Evolutionary conservation across 2,888 invertebrate genomes (phyloP).

Genomic region (Leucophenga maculata): DNA sequence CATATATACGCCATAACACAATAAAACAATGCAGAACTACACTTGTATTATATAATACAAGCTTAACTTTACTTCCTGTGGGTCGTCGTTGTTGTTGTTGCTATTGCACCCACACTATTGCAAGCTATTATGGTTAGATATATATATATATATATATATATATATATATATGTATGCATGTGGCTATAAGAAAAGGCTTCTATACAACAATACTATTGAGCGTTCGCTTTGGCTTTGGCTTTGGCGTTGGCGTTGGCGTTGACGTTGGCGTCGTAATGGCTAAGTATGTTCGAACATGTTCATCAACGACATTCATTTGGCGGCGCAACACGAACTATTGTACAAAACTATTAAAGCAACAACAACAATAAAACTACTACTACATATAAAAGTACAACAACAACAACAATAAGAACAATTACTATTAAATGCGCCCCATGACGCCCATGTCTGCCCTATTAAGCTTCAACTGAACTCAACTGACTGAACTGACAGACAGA

Average conservation of each 20-base stretch:
- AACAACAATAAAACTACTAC: constrained; percentile 32
- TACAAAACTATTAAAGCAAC: constrained; percentile 56
- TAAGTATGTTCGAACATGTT: constrained; percentile 13
- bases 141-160: background rate
- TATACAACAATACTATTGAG: too few species aligned
- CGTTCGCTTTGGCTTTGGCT: background rate
- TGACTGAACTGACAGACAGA: background rate
- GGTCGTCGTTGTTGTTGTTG: too few species aligned
- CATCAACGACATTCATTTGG: background rate
- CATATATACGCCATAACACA: background rate
- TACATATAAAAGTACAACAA: background rate
- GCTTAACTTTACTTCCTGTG: too few species aligned
- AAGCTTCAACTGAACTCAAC: constrained; percentile 20
- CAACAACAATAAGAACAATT: background rate
- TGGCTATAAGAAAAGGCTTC: too few species aligned
- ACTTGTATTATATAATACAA: too few species aligned
- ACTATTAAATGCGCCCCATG: too few species aligned
- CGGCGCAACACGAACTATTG: background rate
- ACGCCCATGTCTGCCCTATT: constrained; percentile 43
- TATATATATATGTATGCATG: too few species aligned
- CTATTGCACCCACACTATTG: too few species aligned
- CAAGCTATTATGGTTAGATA: background rate
- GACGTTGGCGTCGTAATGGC: constrained; percentile 4
- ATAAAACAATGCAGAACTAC: too few species aligned
- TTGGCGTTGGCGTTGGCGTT: background rate